These are phyloP conservation scores for Hippocampus comes DNA, from an alignment of 2,113 vertebrate genomes.

Conservation along the genomic window DNA sequence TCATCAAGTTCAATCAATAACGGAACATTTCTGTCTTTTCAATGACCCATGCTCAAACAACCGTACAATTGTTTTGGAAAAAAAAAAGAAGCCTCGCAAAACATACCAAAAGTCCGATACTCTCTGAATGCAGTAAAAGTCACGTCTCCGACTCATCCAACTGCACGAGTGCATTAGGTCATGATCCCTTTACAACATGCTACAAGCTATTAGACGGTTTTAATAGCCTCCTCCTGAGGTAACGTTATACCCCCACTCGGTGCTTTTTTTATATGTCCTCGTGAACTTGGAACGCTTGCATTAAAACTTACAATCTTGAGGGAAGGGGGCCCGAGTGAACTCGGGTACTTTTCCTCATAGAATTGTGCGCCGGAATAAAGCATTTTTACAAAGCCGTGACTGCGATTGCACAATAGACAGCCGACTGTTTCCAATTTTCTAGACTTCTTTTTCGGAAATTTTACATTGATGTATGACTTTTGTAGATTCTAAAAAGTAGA, in stretches of 20 bases:
- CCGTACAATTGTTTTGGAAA: background rate
- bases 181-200: conserved; percentile 30
- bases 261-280: conserved; percentile 40
- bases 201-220: conserved; percentile 33
- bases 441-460: conserved; percentile 20
- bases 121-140: background rate
- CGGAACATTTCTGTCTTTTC: background rate
- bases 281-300: conserved; percentile 42
- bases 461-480: conserved; percentile 16
- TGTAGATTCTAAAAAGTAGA: conserved; percentile 14
- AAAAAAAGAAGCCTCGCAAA: background rate
- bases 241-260: conserved; percentile 36
- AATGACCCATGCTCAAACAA: background rate
- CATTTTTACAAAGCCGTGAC: background rate
- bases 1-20: background rate
- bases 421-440: conserved; percentile 1
- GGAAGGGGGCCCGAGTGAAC: conserved; percentile 22
- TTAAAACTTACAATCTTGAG: conserved; percentile 35
- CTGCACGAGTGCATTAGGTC: conserved; percentile 6
- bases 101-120: background rate
- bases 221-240: conserved; percentile 37
- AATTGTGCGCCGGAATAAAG: background rate
- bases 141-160: conserved; percentile 10
- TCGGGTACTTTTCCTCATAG: background rate
- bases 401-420: background rate